Conservation (phyloP, 37 sponge, comb jelly and placozoan species). For the Crambe crambe region DNA sequence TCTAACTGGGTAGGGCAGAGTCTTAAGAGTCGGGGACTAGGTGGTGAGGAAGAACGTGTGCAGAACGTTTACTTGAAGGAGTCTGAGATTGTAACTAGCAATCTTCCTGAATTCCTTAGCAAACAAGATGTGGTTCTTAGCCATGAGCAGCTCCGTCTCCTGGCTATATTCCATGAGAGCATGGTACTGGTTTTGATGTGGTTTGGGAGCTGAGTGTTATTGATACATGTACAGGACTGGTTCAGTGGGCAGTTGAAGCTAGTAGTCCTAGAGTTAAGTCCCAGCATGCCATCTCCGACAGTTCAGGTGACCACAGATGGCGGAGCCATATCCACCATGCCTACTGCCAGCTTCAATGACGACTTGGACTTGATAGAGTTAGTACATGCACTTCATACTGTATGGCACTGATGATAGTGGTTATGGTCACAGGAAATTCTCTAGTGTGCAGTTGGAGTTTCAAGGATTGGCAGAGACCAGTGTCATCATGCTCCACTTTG, state of each 20-base stretch:
- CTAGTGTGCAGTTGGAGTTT: conserved; percentile 35
- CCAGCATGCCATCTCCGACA: background rate
- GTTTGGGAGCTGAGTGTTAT: too few species aligned
- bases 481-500: conserved; percentile 84
- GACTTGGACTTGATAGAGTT: conserved; percentile 28
- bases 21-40: too few species aligned
- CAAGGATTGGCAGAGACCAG: conserved; percentile 47
- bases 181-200: conserved; percentile 46
- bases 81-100: conserved; percentile 28
- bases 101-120: conserved; percentile 13
- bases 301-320: conserved; percentile 30
- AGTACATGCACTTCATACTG: background rate
- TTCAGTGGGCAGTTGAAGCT: conserved; percentile 34
- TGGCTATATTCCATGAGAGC: conserved; percentile 84
- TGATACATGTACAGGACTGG: conserved; percentile 62
- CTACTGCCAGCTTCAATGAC: background rate
- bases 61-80: conserved; percentile 24
- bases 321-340: background rate
- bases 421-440: conserved; percentile 36
- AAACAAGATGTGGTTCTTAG: conserved; percentile 35
- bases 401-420: background rate
- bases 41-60: background rate
- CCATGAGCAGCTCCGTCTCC: conserved; percentile 40
- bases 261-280: conserved; percentile 8
- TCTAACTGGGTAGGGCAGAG: conserved; percentile 23